Base-by-base conservation (phyloP, 2,888 invertebrate species). In the Oligia fasciuncula region DNA sequence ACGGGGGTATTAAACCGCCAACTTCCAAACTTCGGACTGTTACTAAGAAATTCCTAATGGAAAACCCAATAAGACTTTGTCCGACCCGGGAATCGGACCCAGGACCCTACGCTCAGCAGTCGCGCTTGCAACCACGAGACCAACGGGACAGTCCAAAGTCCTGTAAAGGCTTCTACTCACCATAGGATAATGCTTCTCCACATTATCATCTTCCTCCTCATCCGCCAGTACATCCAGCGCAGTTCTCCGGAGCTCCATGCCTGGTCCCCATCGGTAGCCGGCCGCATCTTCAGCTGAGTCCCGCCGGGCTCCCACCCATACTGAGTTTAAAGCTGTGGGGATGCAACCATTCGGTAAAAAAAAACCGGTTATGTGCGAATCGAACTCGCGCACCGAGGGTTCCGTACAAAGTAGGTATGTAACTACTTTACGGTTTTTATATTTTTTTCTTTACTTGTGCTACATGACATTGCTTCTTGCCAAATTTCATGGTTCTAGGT, bases 221-320 rank as follows among this genome's bases (percentile, higher is more conserved):
- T 88, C 92, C 3, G 88, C 11, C 8, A 95, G 85, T 0, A 96
- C 93, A n/a, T 96, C 96, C 0, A 89, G 83, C 0, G 95, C 93
- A 0, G 96, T 96, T n/a, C 96, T 88, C 1, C 94, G 77, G 4
- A 97, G 89, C 79, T 95, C 96, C 75, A 94, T 82, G 0, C 95
- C 94, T 0, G 91, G 91, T 0, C 88, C 87, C 97, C 96, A 97
- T 2, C 95, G 89, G 91, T 96, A 97, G 0, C 96, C 96, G 0
- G 93, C 92, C 0, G 96, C 94, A 60, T 96, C 96, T 0, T 95
- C 95, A 0, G 94, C 94, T 0, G 94, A 94, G 0, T 91, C 89
- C 0, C 96, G 87, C 0, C 95, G 88, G 0, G 97, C 96, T 0
- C 96, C 96, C 1, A 97, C 94, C 97, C 97, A 97, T 0, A 95